Conservation (phyloP, 1,140 invertebrate species). For the Drosophila sucinea region DNA sequence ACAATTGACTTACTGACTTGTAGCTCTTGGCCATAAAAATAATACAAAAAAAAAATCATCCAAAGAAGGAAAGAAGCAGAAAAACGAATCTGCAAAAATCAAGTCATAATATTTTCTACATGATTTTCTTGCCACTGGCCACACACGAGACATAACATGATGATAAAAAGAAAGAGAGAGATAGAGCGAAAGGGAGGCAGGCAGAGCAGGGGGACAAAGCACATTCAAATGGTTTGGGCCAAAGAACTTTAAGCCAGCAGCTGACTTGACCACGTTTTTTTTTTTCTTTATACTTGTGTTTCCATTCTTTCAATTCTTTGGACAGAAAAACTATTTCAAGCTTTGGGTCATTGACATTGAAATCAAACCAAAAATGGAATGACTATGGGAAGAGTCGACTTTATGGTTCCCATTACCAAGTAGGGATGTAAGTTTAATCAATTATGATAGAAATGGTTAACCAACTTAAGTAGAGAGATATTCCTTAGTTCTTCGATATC, state of each 20-base stretch:
- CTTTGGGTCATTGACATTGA: slow-evolving; percentile 14
- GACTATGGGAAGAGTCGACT: neutral
- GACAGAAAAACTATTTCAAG: slow-evolving; percentile 8
- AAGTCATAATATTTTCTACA: slow-evolving; percentile 55
- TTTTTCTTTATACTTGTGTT: neutral
- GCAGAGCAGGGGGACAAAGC: neutral
- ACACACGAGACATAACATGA: slow-evolving; percentile 11
- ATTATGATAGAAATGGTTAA: too few relatives aligned
- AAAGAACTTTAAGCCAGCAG: slow-evolving; percentile 51
- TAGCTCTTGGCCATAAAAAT: slow-evolving; percentile 49
- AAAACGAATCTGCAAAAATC: slow-evolving; percentile 38
- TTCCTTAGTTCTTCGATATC: too few relatives aligned
- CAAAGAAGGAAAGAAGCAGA: slow-evolving; percentile 8
- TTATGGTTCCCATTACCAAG: neutral
- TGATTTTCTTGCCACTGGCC: slow-evolving; percentile 37
- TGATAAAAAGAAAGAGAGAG: slow-evolving; percentile 12
- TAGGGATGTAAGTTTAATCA: too few relatives aligned
- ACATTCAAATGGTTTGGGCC: slow-evolving; percentile 57
- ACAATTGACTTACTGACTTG: slow-evolving; percentile 79
- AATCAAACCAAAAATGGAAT: slow-evolving; percentile 11
- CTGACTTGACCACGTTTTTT: slow-evolving; percentile 49
- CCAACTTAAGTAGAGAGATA: too few relatives aligned
- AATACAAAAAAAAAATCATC: neutral
- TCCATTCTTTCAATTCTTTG: neutral
- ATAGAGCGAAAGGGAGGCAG: neutral